Evolutionary conservation across 2,797 vertebrate species (phyloP), one percentile per base, ranked within the genome.

Genomic region (Hephaestus fuliginosus): DNA sequence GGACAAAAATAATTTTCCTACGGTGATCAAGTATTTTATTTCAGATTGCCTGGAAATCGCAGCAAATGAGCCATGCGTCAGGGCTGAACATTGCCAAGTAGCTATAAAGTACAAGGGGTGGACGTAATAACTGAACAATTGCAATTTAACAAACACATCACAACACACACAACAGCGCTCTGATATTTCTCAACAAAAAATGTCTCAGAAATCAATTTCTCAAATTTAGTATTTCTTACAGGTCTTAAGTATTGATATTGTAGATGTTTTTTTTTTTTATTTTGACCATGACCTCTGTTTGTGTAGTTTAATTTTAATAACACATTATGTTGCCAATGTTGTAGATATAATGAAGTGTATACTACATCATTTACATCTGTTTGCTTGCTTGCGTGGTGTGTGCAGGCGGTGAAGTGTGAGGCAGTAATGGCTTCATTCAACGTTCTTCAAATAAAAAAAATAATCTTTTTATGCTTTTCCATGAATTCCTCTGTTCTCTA

Each of bases 11-110:
- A 12, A 51, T 62, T 66, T 36, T 75, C 20, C 41, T 41, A 44
- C 74, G 70, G 60, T 70, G 57, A 82, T 82, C 9, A 4, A 53
- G 68, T 67, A 33, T 75, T 85, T 74, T n/a, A 53, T 62, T 70
- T 57, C 13, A 66, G 86, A 86, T 82, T 78, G 49, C 20, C 61
- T 70, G 67, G 78, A 85, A 80, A 82, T 5, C 15, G 39, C 57
- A 74, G 65, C 72, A 81, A 84, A 82, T 71, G 64, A 85, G 80
- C 22, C 60, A 3, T 77, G 46, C 43, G 55, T 51, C 64, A 11
- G 61, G 22, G 30, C 22, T 3, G 20, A 70, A 76, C 22, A 11
- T 41, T 74, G 64, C 25, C 55, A 74, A 81, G 62, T 14, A 69
- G 33, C 70, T 28, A 4, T 48, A 52, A 64, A 71, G 55, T 61